These are phyloP conservation scores for Boloria selene DNA, from an alignment of 2,888 invertebrate species.

Conservation along the genomic window DNA sequence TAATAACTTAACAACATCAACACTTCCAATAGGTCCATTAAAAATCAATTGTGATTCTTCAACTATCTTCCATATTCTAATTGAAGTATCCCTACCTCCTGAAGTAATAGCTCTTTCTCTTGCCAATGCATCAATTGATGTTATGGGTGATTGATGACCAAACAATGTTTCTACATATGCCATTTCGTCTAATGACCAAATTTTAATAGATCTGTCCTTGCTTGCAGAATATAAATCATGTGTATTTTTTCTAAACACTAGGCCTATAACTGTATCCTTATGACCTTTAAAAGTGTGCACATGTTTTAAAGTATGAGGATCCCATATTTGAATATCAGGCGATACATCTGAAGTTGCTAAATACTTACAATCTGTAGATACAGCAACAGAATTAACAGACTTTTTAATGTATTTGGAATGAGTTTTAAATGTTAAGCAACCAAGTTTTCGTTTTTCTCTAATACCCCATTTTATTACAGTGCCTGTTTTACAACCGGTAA, in stretches of 20 bases:
- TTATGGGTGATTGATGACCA: conserved; percentile 95
- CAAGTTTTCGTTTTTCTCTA: conserved; percentile 84
- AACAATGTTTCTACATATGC: conserved; percentile 97
- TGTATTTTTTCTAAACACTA: conserved; percentile 92
- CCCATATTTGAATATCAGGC: conserved; percentile 91
- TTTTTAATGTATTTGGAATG: conserved; percentile 69
- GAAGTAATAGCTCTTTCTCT: conserved; percentile 94
- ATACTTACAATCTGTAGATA: conserved; percentile 91
- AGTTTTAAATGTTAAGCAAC: conserved; percentile 75
- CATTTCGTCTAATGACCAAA: conserved; percentile 98
- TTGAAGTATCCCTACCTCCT: conserved; percentile 93
- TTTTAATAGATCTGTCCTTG: conserved; percentile 91
- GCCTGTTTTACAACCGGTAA: conserved; percentile 94
- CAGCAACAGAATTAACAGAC: conserved; percentile 85
- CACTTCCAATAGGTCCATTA: conserved; percentile 89
- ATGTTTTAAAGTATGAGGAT: conserved; percentile 88
- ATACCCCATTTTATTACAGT: conserved; percentile 93
- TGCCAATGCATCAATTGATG: conserved; percentile 92
- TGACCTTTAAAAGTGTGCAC: conserved; percentile 92
- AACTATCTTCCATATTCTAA: conserved; percentile 97
- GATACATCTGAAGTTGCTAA: conserved; percentile 83
- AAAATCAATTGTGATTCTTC: conserved; percentile 98
- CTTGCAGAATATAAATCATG: conserved; percentile 92
- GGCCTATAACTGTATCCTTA: conserved; percentile 86
- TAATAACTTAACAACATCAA: conserved; percentile 94